Percentiles rank a stretch among this genome's conserved stretches.
Evolutionary conservation across 2,888 invertebrate species (phyloP).

Genomic region (Stramonita haemastoma): DNA sequence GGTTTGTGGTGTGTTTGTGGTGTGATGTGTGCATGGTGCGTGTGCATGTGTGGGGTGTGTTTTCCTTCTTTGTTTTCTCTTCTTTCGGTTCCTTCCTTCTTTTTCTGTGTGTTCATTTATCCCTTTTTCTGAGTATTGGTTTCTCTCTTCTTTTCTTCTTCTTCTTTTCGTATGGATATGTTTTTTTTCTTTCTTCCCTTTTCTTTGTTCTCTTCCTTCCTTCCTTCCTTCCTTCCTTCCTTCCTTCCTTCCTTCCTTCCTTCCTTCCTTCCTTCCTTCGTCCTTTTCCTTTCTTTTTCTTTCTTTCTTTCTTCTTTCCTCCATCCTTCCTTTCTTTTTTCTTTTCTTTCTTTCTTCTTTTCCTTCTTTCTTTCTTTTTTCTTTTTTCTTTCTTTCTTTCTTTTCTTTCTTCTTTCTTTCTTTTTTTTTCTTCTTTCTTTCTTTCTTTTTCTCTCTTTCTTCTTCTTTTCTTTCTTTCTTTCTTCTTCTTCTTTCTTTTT

Average conservation of each 20-base stretch:
- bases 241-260: background rate
- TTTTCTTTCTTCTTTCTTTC: background rate
- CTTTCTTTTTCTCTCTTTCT: background rate
- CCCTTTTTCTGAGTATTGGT: background rate
- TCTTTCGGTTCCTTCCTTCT: background rate
- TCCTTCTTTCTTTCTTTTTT: background rate
- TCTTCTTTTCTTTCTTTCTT: no score
- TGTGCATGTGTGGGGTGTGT: slow-evolving; percentile 7
- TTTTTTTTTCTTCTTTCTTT: no score
- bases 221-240: background rate
- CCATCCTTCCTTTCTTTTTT: background rate
- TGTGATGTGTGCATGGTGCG: background rate
- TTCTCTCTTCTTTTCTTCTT: background rate
- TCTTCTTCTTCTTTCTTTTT: no score
- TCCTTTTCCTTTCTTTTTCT: background rate
- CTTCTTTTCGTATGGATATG: no score
- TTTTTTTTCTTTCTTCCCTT: background rate
- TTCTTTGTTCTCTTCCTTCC: background rate
- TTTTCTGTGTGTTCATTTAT: background rate
- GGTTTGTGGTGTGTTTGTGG: background rate
- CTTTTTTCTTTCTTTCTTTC: background rate
- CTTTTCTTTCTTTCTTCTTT: background rate
- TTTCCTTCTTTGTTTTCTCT: background rate
- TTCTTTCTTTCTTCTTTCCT: no score
- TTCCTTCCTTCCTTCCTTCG: background rate